These are phyloP conservation scores for Recurvirostra avosetta DNA, from an alignment of 2,113 vertebrate genomes.

Conservation along the genomic window DNA sequence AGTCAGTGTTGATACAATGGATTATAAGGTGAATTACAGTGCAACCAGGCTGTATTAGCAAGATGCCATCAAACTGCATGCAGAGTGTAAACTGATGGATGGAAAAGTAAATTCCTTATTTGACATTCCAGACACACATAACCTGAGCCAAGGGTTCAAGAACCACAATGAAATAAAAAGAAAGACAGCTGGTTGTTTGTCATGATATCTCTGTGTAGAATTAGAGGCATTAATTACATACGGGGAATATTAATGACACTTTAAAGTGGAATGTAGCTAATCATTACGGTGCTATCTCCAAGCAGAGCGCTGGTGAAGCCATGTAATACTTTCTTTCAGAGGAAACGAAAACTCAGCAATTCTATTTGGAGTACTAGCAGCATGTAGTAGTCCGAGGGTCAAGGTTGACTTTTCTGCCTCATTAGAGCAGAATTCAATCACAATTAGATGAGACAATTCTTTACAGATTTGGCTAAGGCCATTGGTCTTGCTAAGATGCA, in stretches of 20 bases:
- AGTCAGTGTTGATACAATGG: constrained; percentile 65
- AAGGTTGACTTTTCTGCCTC: neutral
- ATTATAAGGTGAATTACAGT: constrained; percentile 66
- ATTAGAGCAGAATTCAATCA: neutral
- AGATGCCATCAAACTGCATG: constrained; percentile 38
- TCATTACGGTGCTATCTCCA: neutral
- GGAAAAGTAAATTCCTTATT: constrained; percentile 66
- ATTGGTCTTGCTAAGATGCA: neutral
- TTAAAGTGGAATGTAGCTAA: constrained; percentile 5
- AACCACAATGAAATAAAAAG: constrained; percentile 29
- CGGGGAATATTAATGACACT: constrained; percentile 4
- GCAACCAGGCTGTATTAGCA: constrained; percentile 62
- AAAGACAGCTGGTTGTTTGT: constrained; percentile 44
- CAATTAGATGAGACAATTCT: neutral
- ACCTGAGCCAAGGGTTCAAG: constrained; percentile 45
- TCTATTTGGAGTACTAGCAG: neutral
- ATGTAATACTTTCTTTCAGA: neutral
- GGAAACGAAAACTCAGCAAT: constrained; percentile 18
- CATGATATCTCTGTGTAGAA: neutral
- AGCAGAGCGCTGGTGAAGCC: neutral
- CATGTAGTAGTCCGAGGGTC: accelerated
- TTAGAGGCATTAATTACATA: constrained; percentile 20
- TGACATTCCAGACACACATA: constrained; percentile 62
- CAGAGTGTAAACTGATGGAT: constrained; percentile 50
- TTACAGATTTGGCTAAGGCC: neutral